Evolutionary conservation across 2,797 vertebrate species (phyloP), one percentile per base, ranked within the genome.

Genomic region (Cryptoblepharus egeriae): DNA sequence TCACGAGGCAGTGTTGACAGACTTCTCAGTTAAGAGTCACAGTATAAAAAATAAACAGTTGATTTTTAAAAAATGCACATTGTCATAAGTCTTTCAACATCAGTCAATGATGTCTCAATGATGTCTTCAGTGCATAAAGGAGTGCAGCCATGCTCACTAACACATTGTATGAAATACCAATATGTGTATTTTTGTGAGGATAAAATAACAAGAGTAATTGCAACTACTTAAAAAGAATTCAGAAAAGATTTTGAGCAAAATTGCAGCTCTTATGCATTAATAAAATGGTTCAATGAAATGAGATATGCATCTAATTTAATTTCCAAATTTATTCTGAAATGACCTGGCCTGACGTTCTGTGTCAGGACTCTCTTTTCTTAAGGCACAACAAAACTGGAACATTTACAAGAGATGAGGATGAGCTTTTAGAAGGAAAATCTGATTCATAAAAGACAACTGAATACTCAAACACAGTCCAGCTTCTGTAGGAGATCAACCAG

Each of bases 131-230:
- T 88, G 79, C 88, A 91, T 49, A 89, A 87, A 85, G 85, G 85
- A 90, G 89, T 91, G 91, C 82, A 91, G 89, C 20, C 28, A 15
- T 20, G 3, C 22, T 58, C 52, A n/a, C 32, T 16, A 72, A 61
- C 30, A 61, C 85, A 90, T 83, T 92, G 92, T 93, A 93, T 93
- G 94, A 91, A 90, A 92, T 81, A 94, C 94, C 95, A 94, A 35
- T 1, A 5, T 42, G 37, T 95, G 94, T 92, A 95, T 95, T 95
- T 93, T 92, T 93, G 93, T 90, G 93, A 96, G 94, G 92, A 93
- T 90, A 87, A 96, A 95, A 95, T 10, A 96, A 95, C 91, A 85
- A n/a, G 88, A 85, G 92, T 92, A 92, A 92, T 91, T 92, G 91
- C 88, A 94, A 93, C 92, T 91, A 93, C 94, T 91, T 89, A 93